Base-by-base conservation (phyloP, 2,113 vertebrate genomes). In the Anolis sagrei region DNA sequence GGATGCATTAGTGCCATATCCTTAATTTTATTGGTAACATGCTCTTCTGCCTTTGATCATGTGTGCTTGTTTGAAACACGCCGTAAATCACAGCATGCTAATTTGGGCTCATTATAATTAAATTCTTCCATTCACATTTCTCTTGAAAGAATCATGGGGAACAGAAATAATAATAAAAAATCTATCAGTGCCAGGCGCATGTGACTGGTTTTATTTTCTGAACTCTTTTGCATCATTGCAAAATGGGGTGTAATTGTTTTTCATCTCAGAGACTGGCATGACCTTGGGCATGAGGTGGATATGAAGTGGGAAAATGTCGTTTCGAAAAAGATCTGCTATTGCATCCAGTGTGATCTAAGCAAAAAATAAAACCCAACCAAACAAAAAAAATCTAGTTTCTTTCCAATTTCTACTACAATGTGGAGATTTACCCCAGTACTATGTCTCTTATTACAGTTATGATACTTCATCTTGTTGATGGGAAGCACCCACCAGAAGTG, bases 401-500 rank as follows among this genome's bases (percentile, higher is more conserved):
- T 82, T 83, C 7, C 79, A 83, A 79, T 85, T 93, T 91, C 78
- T 79, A 72, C 79, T 89, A 86, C 68, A 66, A 72, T 83, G 49
- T 86, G 80, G 82, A 77, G 80, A 48, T 90, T 91, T 90, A 25
- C 81, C 82, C 39, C 82, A 74, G 76, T 51, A 70, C 79, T 27
- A 13, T 81, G 91, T 85, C 5, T 79, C 90, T 87, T 85, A 82
- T 61, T 44, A 39, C 48, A 90, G 86, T 93, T 94, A 92, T 94
- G n/a, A n/a, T n/a, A n/a, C n/a, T n/a, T n/a, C n/a, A n/a, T n/a
- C n/a, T n/a, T n/a, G n/a, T n/a, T n/a, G n/a, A n/a, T n/a, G n/a
- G n/a, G n/a, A n/a, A n/a, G n/a, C n/a, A n/a, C n/a, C n/a, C n/a
- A n/a, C n/a, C n/a, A n/a, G n/a, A n/a, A n/a, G n/a, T n/a, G n/a